phyloP scores from a whole-genome alignment of 2,888 invertebrate genomes.

The Muschampia plurimacula region DNA sequence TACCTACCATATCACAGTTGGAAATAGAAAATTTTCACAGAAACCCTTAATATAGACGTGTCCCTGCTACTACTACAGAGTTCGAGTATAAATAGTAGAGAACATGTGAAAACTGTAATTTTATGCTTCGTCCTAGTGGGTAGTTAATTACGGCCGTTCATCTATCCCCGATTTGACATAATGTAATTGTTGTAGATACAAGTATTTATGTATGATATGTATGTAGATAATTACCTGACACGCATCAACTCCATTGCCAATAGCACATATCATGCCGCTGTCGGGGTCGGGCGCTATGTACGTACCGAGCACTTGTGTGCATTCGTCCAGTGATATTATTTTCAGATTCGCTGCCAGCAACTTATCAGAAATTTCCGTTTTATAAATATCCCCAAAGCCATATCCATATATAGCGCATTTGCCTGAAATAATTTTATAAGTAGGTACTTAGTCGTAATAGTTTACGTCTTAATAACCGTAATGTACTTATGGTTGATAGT shows the following conservation, averaged over 20 bases:
- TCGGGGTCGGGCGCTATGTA: conserved; percentile 63
- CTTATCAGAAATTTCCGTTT: conserved; percentile 55
- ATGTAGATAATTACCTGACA: conserved; percentile 65
- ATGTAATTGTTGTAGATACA: too few species aligned
- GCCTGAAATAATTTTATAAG: conserved; percentile 54
- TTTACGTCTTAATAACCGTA: too few species aligned
- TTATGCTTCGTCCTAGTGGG: too few species aligned
- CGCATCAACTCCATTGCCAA: conserved; percentile 70
- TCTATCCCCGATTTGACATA: too few species aligned
- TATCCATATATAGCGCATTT: conserved; percentile 74
- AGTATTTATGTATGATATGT: background rate
- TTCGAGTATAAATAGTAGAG: too few species aligned
- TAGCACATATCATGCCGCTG: conserved; percentile 76
- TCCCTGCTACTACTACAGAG: too few species aligned
- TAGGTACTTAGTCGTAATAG: background rate
- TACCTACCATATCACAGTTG: too few species aligned
- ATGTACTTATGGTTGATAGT: too few species aligned
- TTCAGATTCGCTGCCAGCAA: conserved; percentile 61
- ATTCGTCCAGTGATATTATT: conserved; percentile 72
- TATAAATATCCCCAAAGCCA: conserved; percentile 57
- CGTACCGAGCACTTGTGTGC: conserved; percentile 60
- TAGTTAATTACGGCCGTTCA: too few species aligned
- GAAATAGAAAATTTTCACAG: too few species aligned
- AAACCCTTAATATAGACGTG: too few species aligned
- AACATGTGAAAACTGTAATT: too few species aligned